Evolutionary conservation across 2,888 invertebrate species (phyloP), one percentile per base, ranked within the genome.

Genomic region (Lithophane leautieri): DNA sequence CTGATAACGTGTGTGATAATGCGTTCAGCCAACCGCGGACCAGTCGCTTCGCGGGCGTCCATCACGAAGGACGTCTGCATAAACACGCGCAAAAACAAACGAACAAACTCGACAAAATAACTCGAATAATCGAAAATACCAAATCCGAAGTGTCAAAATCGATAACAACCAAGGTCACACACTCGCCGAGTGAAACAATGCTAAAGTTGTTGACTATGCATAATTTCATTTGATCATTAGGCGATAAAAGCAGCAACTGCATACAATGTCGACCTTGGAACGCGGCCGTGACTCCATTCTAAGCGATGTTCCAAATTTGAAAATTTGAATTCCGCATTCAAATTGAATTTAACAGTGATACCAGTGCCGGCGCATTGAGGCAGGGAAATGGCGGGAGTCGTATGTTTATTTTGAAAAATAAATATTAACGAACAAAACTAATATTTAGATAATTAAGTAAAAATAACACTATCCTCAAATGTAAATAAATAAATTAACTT

Each of bases 11-110:
- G 52, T 70, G 77, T 88, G 87, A 88, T 88, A 89, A 78, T 76
- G 63, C 78, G 75, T 60, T 76, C 87, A 79, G 84, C 92, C 92
- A 91, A 91, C 88, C 80, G 82, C 81, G 76, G 80, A 68, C 81
- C 93, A 96, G 96, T 96, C 91, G 93, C 90, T 90, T 91, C 88
- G 91, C 94, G 90, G 94, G 90, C 95, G 95, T 94, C 95, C 92
- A 75, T 71, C 65, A 82, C 90, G 81, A 75, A 89, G 93, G 94
- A 95, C 94, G 95, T 94, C 92, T 90, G 91, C 78, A 79, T 80
- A 87, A 89, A 91, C 85, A 85, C 84, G 79, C 93, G 91, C 93
- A 89, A 92, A 89, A 89, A 83, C 80, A 88, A 92, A 94, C 94
- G 93, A 95, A 93, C 90, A 89, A 90, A 89, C 90, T 90, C 92